Base-by-base conservation (phyloP, 2,113 vertebrate species). In the Junco hyemalis region DNA sequence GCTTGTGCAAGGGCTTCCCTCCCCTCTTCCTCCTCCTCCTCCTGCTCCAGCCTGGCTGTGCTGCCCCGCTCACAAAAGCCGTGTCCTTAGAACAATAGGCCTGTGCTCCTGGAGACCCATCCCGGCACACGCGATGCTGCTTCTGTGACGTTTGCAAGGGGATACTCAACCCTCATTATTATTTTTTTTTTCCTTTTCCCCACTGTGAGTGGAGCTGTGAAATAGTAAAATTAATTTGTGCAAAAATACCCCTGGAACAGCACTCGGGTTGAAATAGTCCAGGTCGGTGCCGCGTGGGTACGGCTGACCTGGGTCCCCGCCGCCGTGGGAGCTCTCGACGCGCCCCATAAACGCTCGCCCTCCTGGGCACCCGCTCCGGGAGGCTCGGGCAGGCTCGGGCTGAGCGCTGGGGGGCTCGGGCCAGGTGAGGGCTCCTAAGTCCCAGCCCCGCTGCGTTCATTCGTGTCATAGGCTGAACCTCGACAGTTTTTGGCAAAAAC, bases 11-110 rank as follows among this genome's bases (percentile, higher is more conserved):
- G 88, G 90, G 40, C 50, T 74, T 51, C 57, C 35, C 82, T 93
- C 93, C 80, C 94, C 81, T 91, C 24, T 57, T 82, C 48, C 79
- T 73, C 33, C 72, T 64, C 25, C 48, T 71, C 4, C 80, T 63
- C 4, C 80, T 57, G 93, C 83, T 76, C 85, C 87, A 92, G 96
- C 93, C 94, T 12, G 87, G 38, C 91, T 77, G 70, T 31, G 53
- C 90, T 71, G 84, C 84, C 21, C 72, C 22, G 45, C 92, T 93
- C 88, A 93, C 91, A 90, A 80, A 88, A 96, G 96, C 92, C 21
- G 25, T 16, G 88, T 83, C 92, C 86, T 47, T 1, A 65, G 66
- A 93, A 84, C 73, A 95, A 96, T 80, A 17, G 95, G 93, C 96
- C 91, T 59, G 73, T 26, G 74, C 81, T 92, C 68, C 81, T 47